Percentiles rank a stretch among this genome's conserved stretches.
These are phyloP conservation scores for Aphelenchoides avenae DNA, from an alignment of 1,140 invertebrate species.

Conservation along the genomic window DNA sequence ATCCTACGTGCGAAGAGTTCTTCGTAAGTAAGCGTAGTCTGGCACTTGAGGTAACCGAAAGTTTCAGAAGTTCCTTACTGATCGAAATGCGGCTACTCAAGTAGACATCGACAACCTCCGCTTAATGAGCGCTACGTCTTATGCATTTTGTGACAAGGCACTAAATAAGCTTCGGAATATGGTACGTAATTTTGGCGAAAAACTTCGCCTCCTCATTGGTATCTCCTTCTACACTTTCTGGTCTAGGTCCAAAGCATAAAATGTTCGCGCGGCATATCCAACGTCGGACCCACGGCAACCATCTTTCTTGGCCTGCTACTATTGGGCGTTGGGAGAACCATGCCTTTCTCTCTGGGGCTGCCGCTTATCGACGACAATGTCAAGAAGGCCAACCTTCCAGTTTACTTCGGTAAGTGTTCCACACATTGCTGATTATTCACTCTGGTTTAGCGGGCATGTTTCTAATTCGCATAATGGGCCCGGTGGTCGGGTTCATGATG, in stretches of 20 bases:
- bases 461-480: slow-evolving; percentile 56
- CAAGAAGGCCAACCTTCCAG: slow-evolving; percentile 48
- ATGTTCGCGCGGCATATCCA: slow-evolving; percentile 42
- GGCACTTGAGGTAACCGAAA: slow-evolving; percentile 3
- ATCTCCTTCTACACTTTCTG: slow-evolving; percentile 5
- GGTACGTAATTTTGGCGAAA: slow-evolving; percentile 30
- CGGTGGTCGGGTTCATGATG: slow-evolving; percentile 54
- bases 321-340: slow-evolving; percentile 53
- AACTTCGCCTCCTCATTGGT: not conserved
- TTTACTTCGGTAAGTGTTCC: slow-evolving; percentile 54
- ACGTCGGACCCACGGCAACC: slow-evolving; percentile 47
- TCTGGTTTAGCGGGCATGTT: slow-evolving; percentile 56
- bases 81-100: slow-evolving; percentile 25
- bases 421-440: slow-evolving; percentile 6
- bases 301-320: slow-evolving; percentile 53
- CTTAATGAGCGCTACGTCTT: slow-evolving; percentile 35
- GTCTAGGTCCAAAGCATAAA: slow-evolving; percentile 36
- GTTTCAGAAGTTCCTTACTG: slow-evolving; percentile 23
- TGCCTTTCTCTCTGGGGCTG: slow-evolving; percentile 56
- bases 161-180: slow-evolving; percentile 31
- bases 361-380: slow-evolving; percentile 58
- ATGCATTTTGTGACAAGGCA: slow-evolving; percentile 50
- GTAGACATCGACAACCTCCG: slow-evolving; percentile 14
- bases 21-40: slow-evolving; percentile 17
- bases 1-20: slow-evolving; percentile 17